Percentiles rank a stretch among this genome's conserved stretches.
Conservation (phyloP, 2,113 vertebrate genomes). For the Takifugu flavidus region DNA sequence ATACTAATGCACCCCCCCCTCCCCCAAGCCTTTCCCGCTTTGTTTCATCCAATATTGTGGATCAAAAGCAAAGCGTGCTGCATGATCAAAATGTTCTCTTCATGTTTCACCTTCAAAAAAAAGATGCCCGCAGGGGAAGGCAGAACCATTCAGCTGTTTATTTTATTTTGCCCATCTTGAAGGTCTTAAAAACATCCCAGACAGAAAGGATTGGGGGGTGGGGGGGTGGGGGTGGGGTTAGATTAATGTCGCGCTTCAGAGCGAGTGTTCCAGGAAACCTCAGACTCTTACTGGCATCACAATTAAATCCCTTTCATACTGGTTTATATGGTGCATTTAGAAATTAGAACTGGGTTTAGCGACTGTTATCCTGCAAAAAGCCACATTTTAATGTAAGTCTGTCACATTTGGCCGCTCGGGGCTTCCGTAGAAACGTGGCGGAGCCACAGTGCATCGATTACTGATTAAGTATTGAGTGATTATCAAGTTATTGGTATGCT, state of each 20-base stretch:
- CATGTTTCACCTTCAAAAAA: slow-evolving; percentile 54
- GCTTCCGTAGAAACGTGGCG: no score
- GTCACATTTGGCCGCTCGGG: no score
- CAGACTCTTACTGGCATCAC: no score
- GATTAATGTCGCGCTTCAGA: slow-evolving; percentile 4
- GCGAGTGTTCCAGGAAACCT: no score
- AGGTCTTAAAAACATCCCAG: slow-evolving; percentile 25
- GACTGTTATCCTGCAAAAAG: no score
- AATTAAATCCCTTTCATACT: no score
- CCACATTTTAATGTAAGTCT: no score
- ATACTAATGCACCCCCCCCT: slow-evolving; percentile 46
- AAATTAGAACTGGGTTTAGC: no score
- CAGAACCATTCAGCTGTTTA: background rate
- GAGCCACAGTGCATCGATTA: no score
- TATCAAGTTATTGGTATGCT: background rate
- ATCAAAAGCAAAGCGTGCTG: slow-evolving; percentile 52
- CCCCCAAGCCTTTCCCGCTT: background rate
- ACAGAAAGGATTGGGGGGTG: background rate
- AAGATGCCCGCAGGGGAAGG: slow-evolving; percentile 1
- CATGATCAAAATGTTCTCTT: slow-evolving; percentile 46
- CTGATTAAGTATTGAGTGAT: background rate
- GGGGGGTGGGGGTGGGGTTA: slow-evolving; percentile 4
- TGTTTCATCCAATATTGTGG: slow-evolving; percentile 23
- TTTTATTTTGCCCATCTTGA: slow-evolving; percentile 4
- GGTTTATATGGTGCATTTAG: no score